Conservation (phyloP, 2,888 invertebrate species). For the Chrysolina haemoptera region DNA sequence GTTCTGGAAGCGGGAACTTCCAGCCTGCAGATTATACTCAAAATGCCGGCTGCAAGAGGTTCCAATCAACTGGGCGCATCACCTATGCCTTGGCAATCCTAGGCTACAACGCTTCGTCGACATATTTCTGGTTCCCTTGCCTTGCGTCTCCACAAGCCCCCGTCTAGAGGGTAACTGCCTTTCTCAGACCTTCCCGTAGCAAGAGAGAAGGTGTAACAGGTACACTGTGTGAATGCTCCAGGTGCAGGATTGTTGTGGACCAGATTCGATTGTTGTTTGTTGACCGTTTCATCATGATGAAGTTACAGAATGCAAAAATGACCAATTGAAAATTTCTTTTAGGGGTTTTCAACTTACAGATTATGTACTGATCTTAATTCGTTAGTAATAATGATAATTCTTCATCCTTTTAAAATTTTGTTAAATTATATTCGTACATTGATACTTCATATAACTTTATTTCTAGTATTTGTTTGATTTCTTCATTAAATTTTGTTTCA, state of each 20-base stretch:
- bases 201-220: constrained; percentile 71
- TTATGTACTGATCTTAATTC: too few relatives aligned
- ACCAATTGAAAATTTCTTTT: not conserved
- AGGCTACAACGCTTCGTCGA: constrained; percentile 69
- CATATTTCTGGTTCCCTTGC: constrained; percentile 84
- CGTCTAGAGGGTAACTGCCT: constrained; percentile 81
- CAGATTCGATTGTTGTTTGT: constrained; percentile 55
- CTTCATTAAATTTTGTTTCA: too few relatives aligned
- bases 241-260: constrained; percentile 84
- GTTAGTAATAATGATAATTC: too few relatives aligned
- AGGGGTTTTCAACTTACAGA: not conserved
- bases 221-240: constrained; percentile 80
- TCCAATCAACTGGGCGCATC: constrained; percentile 74
- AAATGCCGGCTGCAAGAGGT: constrained; percentile 81
- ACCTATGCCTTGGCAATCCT: constrained; percentile 72
- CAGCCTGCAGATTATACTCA: constrained; percentile 85
- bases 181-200: constrained; percentile 89
- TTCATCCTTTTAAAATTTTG: too few relatives aligned
- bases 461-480: too few relatives aligned
- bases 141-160: constrained; percentile 77
- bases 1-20: constrained; percentile 72
- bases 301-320: not conserved
- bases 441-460: too few relatives aligned
- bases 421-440: too few relatives aligned
- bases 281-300: constrained; percentile 61